phyloP scores from a whole-genome alignment of 1,140 invertebrate genomes.

The Zaprionus lachaisei region DNA sequence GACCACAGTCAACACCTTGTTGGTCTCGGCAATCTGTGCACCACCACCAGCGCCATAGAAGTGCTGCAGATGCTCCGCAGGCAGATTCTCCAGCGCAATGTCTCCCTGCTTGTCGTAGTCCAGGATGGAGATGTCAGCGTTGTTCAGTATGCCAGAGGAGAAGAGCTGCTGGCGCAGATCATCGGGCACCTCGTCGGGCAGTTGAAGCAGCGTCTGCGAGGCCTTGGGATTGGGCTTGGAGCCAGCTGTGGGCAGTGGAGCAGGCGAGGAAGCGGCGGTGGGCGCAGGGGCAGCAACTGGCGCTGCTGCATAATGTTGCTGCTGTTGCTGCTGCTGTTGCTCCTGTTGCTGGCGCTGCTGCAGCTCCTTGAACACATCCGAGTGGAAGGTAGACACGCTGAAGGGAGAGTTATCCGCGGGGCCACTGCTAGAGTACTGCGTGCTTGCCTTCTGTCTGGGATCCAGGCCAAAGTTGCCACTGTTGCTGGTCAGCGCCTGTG shows the following conservation, averaged over 20 bases:
- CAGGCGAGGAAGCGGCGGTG: not conserved
- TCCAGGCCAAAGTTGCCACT: conserved; percentile 71
- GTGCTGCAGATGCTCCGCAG: conserved; percentile 93
- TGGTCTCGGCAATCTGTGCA: conserved; percentile 89
- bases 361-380: conserved; percentile 80
- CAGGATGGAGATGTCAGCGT: conserved; percentile 93
- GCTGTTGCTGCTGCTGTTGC: conserved; percentile 33
- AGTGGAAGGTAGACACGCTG: conserved; percentile 78
- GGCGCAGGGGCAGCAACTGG: conserved; percentile 6
- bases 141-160: conserved; percentile 93
- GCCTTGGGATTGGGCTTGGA: conserved; percentile 80
- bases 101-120: conserved; percentile 95
- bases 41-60: conserved; percentile 92
- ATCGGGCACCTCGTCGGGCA: conserved; percentile 94
- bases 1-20: conserved; percentile 87
- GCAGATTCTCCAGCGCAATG: conserved; percentile 91
- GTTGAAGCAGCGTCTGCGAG: conserved; percentile 86
- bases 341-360: conserved; percentile 69
- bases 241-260: conserved; percentile 24
- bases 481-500: conserved; percentile 33
- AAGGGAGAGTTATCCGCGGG: conserved; percentile 62
- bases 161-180: conserved; percentile 92
- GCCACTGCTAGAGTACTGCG: conserved; percentile 38
- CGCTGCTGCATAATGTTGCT: conserved; percentile 31
- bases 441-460: conserved; percentile 47